Percentiles rank a stretch among this genome's conserved stretches.
Evolutionary conservation across 2,797 vertebrate species (phyloP).

Genomic region (Melanotaenia boesemani): DNA sequence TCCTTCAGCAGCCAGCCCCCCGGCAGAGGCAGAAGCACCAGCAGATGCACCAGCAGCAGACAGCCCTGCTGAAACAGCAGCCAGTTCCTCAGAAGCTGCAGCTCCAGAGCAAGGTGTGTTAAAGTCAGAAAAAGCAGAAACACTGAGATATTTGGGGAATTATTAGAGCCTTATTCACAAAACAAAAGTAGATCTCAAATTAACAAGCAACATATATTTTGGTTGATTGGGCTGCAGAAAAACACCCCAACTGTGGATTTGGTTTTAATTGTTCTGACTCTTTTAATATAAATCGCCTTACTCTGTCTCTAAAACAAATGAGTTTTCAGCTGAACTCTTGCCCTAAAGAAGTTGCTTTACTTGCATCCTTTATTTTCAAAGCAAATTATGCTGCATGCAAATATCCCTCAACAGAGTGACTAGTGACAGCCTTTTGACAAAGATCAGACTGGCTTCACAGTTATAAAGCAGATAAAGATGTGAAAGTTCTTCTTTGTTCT

Average conservation of each 20-base stretch:
- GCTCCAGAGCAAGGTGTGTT: slow-evolving; percentile 64
- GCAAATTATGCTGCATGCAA: slow-evolving; percentile 33
- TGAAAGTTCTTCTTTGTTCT: neutral
- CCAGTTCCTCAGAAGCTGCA: slow-evolving; percentile 34
- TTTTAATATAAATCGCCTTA: neutral
- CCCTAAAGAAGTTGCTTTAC: neutral
- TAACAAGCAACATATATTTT: neutral
- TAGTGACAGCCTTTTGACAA: neutral
- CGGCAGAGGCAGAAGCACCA: slow-evolving; percentile 7
- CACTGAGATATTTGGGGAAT: neutral
- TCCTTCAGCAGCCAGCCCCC: neutral
- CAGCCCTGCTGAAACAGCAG: slow-evolving; percentile 24
- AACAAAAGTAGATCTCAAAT: neutral
- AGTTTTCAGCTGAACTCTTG: neutral
- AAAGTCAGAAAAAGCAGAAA: neutral
- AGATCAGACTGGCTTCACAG: neutral
- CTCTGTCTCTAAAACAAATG: neutral
- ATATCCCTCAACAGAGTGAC: neutral
- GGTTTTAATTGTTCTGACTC: neutral
- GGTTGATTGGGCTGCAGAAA: neutral
- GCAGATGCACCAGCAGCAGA: slow-evolving; percentile 22
- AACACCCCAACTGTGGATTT: neutral
- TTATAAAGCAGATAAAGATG: slow-evolving; percentile 2
- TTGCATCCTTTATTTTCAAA: neutral
- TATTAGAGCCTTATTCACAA: neutral